A percentile compares a stretch with the other conserved stretches of the same genome.
Evolutionary conservation across 2,797 vertebrate genomes (phyloP).

Genomic region (Sebastes aleutianus): DNA sequence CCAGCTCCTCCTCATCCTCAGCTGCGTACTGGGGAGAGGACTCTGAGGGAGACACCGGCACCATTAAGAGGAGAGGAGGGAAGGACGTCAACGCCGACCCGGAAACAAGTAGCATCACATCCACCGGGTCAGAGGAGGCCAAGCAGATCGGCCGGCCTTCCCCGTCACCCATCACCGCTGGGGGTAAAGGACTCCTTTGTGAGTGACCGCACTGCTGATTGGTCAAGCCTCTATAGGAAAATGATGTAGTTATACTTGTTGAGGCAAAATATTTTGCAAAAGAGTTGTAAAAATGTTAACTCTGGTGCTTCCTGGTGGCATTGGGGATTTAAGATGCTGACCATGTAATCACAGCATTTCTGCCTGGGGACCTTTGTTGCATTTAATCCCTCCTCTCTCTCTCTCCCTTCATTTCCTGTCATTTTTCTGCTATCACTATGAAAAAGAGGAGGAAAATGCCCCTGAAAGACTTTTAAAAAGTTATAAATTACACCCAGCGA

Average conservation of each 20-base stretch:
- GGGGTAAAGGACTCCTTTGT: slow-evolving; percentile 89
- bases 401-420: not conserved
- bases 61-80: slow-evolving; percentile 95
- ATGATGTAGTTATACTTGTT: not conserved
- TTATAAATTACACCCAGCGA: not conserved
- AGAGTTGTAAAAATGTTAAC: not conserved
- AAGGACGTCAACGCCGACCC: slow-evolving; percentile 92
- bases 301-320: accelerated
- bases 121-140: slow-evolving; percentile 89
- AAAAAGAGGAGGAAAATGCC: not conserved
- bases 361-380: not conserved
- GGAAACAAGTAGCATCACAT: slow-evolving; percentile 90
- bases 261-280: not conserved
- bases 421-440: not conserved
- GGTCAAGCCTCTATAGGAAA: not conserved
- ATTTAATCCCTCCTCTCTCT: not conserved
- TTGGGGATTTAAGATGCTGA: not conserved
- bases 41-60: slow-evolving; percentile 97
- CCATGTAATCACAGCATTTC: not conserved
- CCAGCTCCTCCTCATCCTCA: slow-evolving; percentile 83
- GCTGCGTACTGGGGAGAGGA: slow-evolving; percentile 98
- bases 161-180: slow-evolving; percentile 86
- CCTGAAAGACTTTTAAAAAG: not conserved
- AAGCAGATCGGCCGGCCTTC: slow-evolving; percentile 85
- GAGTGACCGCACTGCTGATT: slow-evolving; percentile 65